Conservation (phyloP, 2,113 vertebrate species). For the Tautogolabrus adspersus region DNA sequence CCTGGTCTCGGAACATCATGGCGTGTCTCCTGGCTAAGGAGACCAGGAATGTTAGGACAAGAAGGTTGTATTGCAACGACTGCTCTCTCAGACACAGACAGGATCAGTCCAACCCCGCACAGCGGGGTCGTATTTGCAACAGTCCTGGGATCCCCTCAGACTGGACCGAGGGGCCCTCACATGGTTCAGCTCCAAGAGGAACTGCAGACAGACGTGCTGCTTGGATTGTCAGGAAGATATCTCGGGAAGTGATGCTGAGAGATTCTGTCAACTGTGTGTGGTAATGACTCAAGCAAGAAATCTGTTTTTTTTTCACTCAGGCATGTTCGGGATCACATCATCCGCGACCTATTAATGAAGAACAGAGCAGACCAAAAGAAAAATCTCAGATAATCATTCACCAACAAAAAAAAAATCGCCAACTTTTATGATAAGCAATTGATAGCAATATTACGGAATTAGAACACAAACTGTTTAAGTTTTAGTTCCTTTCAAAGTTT, state of each 20-base stretch:
- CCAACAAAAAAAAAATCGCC: too few relatives aligned
- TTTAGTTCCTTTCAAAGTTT: too few relatives aligned
- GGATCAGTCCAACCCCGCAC: constrained; percentile 74
- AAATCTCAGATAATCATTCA: not conserved
- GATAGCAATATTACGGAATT: too few relatives aligned
- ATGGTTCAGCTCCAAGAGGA: constrained; percentile 79
- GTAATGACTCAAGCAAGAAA: constrained; percentile 33
- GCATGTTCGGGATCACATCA: constrained; percentile 63
- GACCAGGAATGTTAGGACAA: constrained; percentile 60
- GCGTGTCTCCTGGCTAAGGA: constrained; percentile 80
- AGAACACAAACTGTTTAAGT: too few relatives aligned
- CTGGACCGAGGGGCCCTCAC: constrained; percentile 81
- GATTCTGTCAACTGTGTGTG: constrained; percentile 30
- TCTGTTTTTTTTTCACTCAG: constrained; percentile 46
- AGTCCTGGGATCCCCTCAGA: constrained; percentile 82
- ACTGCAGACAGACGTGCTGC: constrained; percentile 43
- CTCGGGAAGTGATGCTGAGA: constrained; percentile 29
- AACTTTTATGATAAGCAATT: not conserved
- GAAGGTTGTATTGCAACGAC: constrained; percentile 51
- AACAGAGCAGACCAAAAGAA: constrained; percentile 20
- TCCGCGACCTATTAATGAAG: constrained; percentile 57
- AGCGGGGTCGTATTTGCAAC: constrained; percentile 74
- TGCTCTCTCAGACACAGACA: constrained; percentile 58
- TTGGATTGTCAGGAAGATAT: constrained; percentile 24
- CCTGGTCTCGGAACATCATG: constrained; percentile 99